Percentiles rank a stretch among this genome's conserved stretches.
These are phyloP conservation scores for Corythaeola cristata DNA, from an alignment of 2,113 vertebrate species.

Conservation along the genomic window DNA sequence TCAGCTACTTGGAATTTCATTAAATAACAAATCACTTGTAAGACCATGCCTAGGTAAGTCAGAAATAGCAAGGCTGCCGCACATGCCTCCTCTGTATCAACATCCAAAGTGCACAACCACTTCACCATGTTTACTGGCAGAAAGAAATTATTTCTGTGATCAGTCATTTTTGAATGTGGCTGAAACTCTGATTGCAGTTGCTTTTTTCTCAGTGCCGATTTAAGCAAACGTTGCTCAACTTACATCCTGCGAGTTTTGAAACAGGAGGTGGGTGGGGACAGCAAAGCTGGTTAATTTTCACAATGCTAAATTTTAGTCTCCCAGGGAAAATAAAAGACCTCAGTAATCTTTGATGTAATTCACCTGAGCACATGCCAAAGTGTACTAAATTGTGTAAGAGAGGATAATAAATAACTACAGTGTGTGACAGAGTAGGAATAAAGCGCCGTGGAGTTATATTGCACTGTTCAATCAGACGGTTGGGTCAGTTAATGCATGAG, in stretches of 20 bases:
- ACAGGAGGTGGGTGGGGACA: neutral
- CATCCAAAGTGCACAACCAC: neutral
- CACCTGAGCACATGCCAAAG: conserved; percentile 44
- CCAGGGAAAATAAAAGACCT: conserved; percentile 22
- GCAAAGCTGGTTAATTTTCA: neutral
- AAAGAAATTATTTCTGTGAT: neutral
- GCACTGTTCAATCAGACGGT: conserved; percentile 23
- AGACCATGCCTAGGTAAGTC: neutral
- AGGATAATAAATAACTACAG: conserved; percentile 63
- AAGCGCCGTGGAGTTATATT: neutral
- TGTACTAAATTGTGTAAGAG: conserved; percentile 8
- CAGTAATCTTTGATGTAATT: conserved; percentile 42
- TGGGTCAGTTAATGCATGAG: conserved; percentile 46
- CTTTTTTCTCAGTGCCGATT: neutral
- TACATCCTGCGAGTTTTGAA: neutral
- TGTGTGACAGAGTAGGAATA: conserved; percentile 9
- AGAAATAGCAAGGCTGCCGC: neutral
- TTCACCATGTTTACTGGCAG: neutral
- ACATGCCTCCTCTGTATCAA: neutral
- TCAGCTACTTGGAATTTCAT: conserved; percentile 31
- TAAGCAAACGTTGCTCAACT: neutral
- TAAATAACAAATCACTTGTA: conserved; percentile 34
- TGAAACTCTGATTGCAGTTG: conserved; percentile 1
- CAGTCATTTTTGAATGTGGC: neutral
- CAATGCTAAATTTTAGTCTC: neutral